phyloP scores from a whole-genome alignment of 2,888 invertebrate genomes.

The Drosophila mayaguana region DNA sequence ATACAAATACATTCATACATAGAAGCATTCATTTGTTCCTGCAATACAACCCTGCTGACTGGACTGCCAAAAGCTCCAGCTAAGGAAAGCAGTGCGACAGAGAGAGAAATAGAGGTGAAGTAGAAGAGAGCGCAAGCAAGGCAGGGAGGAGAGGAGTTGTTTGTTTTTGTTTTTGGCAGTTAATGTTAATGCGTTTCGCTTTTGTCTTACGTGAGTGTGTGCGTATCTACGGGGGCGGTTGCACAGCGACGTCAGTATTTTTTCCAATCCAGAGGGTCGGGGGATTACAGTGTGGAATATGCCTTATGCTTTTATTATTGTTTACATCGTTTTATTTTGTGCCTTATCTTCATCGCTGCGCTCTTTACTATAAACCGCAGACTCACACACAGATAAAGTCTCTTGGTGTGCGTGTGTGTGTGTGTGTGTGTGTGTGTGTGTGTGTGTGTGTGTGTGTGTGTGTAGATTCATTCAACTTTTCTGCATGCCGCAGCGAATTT shows the following conservation, averaged over 20 bases:
- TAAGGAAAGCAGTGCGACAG: not conserved
- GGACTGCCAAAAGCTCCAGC: conserved; percentile 45
- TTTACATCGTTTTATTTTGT: conserved; percentile 67
- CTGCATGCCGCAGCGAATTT: conserved; percentile 54
- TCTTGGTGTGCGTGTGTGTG: conserved; percentile 19
- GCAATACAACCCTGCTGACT: conserved; percentile 49
- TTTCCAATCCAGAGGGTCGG: conserved; percentile 37
- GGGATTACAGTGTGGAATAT: conserved; percentile 31
- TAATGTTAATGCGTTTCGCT: conserved; percentile 73
- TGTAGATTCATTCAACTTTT: conserved; percentile 60
- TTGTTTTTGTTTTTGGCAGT: conserved; percentile 73
- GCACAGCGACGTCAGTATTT: conserved; percentile 44
- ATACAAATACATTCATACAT: conserved; percentile 6
- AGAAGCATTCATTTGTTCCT: conserved; percentile 14
- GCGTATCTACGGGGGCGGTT: conserved; percentile 26
- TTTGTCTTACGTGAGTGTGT: conserved; percentile 47
- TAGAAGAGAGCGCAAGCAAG: conserved; percentile 7
- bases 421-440: too few species aligned
- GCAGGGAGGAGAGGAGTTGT: conserved; percentile 20
- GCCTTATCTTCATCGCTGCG: conserved; percentile 58
- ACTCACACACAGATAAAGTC: conserved; percentile 13
- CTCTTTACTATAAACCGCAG: conserved; percentile 32
- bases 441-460: conserved; percentile 22
- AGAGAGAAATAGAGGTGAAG: not conserved
- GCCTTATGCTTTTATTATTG: conserved; percentile 65